Base-by-base conservation (phyloP, 2,797 vertebrate genomes). In the Gallirallus australis region DNA sequence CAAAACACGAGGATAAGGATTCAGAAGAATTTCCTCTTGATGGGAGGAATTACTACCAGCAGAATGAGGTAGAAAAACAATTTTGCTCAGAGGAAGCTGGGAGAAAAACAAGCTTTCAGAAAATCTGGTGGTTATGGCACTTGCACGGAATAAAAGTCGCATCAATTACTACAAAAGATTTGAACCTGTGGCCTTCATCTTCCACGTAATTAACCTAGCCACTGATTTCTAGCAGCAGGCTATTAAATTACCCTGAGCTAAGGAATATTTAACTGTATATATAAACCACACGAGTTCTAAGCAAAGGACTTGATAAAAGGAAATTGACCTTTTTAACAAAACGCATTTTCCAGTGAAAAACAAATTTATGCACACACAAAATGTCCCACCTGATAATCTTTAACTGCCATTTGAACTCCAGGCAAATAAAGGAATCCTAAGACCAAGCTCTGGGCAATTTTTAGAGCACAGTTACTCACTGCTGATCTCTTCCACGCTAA, bases 401-500 rank as follows among this genome's bases (percentile, higher is more conserved):
- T 59, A 86, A n/a, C 35, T 72, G n/a, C 12, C 27, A 45, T 84
- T 78, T 78, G 56, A 85, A 64, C 25, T 87, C 30, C 40, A 75
- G 54, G 65, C 69, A 66, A 83, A 66, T 40, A 84, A 54, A 82
- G 31, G 31, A 81, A 82, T 66, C 40, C 47, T 60, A 56, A 81
- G 31, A 68, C 30, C 59, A 70, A 86, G 28, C 47, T 65, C 30
- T 35, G 35, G 64, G 30, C 52, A 40, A 86, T 94, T 96, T 94
- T 94, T 53, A 77, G 86, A 91, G 57, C 81, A 47, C 69, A 89
- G 33, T 96, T 96, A 96, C 54, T 97, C 94, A 88, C 79, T 94
- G 63, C 66, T 91, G 94, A 92, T 96, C 60, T 86, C 77, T 79
- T 66, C 94, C 72, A 92, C 71, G 63, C 31, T 69, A 93, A 97